phyloP scores from a whole-genome alignment of 1,140 invertebrate species.

The Asobara japonica region DNA sequence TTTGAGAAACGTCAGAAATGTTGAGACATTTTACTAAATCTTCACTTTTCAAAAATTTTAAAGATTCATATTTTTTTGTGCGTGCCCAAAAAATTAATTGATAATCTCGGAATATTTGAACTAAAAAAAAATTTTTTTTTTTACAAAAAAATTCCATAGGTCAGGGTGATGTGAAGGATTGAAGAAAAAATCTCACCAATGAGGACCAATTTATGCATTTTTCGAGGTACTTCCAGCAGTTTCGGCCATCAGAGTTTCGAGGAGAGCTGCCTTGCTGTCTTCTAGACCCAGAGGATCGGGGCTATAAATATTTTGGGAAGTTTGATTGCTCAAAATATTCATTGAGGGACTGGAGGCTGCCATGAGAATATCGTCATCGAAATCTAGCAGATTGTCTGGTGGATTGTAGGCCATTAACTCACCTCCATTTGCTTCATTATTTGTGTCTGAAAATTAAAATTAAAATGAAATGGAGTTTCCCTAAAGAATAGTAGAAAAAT shows the following conservation, averaged over 20 bases:
- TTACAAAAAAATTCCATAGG: too few relatives aligned
- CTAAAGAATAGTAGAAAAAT: too few relatives aligned
- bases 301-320: slow-evolving; percentile 33
- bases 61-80: too few relatives aligned
- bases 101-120: too few relatives aligned
- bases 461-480: too few relatives aligned
- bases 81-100: too few relatives aligned
- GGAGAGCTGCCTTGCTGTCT: slow-evolving; percentile 51
- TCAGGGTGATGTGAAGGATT: neutral
- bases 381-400: slow-evolving; percentile 50
- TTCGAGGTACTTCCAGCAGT: slow-evolving; percentile 38
- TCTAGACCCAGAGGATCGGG: slow-evolving; percentile 47
- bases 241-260: slow-evolving; percentile 45
- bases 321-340: slow-evolving; percentile 10
- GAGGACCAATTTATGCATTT: slow-evolving; percentile 38
- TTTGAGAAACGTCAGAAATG: too few relatives aligned
- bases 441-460: slow-evolving; percentile 2
- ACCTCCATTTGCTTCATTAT: slow-evolving; percentile 46
- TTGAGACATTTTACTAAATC: too few relatives aligned
- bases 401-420: slow-evolving; percentile 60
- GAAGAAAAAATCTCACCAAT: slow-evolving; percentile 25
- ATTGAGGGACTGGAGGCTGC: slow-evolving; percentile 34
- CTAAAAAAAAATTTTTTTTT: neutral
- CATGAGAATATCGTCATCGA: slow-evolving; percentile 58
- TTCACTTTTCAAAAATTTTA: too few relatives aligned